These are phyloP conservation scores for Cephalopterus ornatus DNA, from an alignment of 2,113 vertebrate genomes.

Conservation along the genomic window DNA sequence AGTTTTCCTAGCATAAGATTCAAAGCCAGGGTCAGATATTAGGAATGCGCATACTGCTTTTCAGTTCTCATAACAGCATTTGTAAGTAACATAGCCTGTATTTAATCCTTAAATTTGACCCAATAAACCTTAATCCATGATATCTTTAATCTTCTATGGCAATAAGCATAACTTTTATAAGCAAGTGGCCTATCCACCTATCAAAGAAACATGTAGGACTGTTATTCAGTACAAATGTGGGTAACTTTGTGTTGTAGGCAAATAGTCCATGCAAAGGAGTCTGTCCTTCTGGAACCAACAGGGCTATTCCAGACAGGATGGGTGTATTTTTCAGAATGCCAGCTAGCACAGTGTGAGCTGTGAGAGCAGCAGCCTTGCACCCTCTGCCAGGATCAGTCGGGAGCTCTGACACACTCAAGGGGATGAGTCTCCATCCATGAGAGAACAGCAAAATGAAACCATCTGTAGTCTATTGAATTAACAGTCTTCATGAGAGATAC, in stretches of 20 bases:
- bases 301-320: background rate
- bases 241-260: background rate
- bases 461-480: background rate
- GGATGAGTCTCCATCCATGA: background rate
- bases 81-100: background rate
- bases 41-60: background rate
- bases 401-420: background rate
- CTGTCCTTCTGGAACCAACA: background rate
- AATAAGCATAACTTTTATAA: background rate
- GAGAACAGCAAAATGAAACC: background rate
- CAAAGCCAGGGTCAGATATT: background rate
- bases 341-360: background rate
- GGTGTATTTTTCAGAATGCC: background rate
- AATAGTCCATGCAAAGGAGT: background rate
- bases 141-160: background rate
- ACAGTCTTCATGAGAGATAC: background rate
- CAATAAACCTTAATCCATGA: background rate
- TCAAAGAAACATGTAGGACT: background rate
- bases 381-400: background rate
- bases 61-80: background rate
- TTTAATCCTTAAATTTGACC: background rate
- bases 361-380: background rate
- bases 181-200: background rate
- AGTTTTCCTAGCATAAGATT: background rate
- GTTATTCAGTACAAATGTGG: background rate